These are phyloP conservation scores for Exocentrus adspersus DNA, from an alignment of 2,888 invertebrate species.

Conservation along the genomic window DNA sequence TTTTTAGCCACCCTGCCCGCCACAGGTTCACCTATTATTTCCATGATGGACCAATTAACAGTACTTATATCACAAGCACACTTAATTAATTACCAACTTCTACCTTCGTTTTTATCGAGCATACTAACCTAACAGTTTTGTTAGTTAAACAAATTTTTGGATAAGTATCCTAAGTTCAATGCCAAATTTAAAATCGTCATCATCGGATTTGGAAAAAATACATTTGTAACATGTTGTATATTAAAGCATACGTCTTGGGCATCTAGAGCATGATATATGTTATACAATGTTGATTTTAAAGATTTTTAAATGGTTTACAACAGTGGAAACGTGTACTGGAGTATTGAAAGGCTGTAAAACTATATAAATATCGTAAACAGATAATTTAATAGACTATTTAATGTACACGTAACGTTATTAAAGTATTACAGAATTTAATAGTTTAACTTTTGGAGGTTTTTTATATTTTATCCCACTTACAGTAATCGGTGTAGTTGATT, in stretches of 20 bases:
- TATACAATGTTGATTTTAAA: too few relatives aligned
- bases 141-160: constrained; percentile 23
- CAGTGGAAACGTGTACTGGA: too few relatives aligned
- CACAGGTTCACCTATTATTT: constrained; percentile 3
- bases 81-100: constrained; percentile 5
- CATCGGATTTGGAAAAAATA: constrained; percentile 1
- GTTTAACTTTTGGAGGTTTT: too few relatives aligned
- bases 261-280: too few relatives aligned
- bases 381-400: background rate
- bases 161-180: constrained; percentile 13
- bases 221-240: background rate
- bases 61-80: background rate
- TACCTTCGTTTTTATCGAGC: constrained; percentile 1
- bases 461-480: too few relatives aligned
- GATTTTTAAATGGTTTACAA: too few relatives aligned
- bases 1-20: constrained; percentile 7
- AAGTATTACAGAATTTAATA: too few relatives aligned
- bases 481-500: too few relatives aligned
- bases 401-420: background rate
- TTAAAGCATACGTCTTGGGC: too few relatives aligned
- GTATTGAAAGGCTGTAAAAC: background rate
- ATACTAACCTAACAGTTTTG: constrained; percentile 15
- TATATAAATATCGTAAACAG: background rate
- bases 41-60: background rate
- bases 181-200: constrained; percentile 24